A percentile compares a stretch with the other conserved stretches of the same genome.
These are phyloP conservation scores for Mellivora capensis DNA, from an alignment of 2,113 vertebrate genomes.

Conservation along the genomic window DNA sequence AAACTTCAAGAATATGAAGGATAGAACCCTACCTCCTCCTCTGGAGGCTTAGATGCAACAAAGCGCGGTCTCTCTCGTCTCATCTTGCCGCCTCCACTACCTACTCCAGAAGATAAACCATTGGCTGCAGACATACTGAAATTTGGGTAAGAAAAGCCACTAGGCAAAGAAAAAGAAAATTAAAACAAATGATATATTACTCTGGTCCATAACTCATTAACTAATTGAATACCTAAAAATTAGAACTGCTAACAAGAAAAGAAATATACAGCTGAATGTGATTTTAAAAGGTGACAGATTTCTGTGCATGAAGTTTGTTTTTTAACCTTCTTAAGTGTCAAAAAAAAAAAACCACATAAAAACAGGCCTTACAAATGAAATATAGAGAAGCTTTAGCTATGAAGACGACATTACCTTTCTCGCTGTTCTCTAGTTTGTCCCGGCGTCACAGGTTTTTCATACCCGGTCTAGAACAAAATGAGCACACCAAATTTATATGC, in stretches of 20 bases:
- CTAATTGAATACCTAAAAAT: not conserved
- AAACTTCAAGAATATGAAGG: not conserved
- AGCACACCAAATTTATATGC: accelerated
- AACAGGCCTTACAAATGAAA: constrained; percentile 17
- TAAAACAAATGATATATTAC: constrained; percentile 20
- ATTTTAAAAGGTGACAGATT: not conserved
- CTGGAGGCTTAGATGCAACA: constrained; percentile 81
- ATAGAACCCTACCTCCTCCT: constrained; percentile 84
- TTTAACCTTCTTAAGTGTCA: constrained; percentile 8
- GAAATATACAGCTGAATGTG: not conserved
- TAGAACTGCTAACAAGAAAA: constrained; percentile 3
- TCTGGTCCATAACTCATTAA: not conserved
- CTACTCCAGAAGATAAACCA: constrained; percentile 83
- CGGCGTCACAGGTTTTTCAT: constrained; percentile 82
- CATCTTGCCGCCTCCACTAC: constrained; percentile 91
- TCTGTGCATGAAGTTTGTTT: not conserved
- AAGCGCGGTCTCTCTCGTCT: constrained; percentile 87
- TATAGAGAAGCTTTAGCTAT: not conserved
- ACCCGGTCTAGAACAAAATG: constrained; percentile 79
- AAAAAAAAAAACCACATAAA: constrained; percentile 23
- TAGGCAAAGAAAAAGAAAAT: constrained; percentile 77
- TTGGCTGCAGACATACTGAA: constrained; percentile 88
- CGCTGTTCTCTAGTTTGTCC: constrained; percentile 79
- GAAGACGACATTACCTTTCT: constrained; percentile 85
- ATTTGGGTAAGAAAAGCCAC: constrained; percentile 83